Base-by-base conservation (phyloP, 2,797 vertebrate species). In the Delichon dasypus region DNA sequence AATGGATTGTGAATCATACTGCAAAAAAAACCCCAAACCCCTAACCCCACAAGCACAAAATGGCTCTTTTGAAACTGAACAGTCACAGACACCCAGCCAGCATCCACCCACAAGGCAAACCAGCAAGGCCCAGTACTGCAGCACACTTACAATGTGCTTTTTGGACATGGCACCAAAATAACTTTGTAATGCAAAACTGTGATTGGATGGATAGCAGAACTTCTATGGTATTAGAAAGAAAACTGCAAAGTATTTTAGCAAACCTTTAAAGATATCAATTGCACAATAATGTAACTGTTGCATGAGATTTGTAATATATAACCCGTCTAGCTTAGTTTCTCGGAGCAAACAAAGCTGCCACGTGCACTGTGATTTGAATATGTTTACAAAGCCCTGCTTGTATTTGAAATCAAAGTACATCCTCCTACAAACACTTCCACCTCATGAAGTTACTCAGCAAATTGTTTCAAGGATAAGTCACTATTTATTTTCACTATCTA, bases 401-500 rank as follows among this genome's bases (percentile, higher is more conserved):
- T 65, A 79, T 89, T 61, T 85, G 40, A 84, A 95, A 90, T 71
- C 53, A 57, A 90, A 94, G 67, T 72, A 78, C 64, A 79, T 38
- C 64, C 42, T 76, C 83, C 67, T 90, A 79, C 55, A 94, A 93
- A 90, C 34, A 82, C 26, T 85, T 92, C 47, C 27, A 57, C 18
- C 5, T 32, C 2, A 2, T 47, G 8, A 79, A 71, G 47, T 71
- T 93, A 74, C 50, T 87, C 65, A 90, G 61, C 42, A 85, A 81
- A 67, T 76, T 10, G 0, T 78, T 78, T 78, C 17, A 54, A 53
- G 12, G 32, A 18, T 32, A 91, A 88, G 22, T 15, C 16, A 40
- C 42, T 89, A 38, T 70, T 94, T 93, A 70, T 85, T 94, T 92
- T 85, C 27, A 47, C 17, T 65, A 53, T n/a, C 42, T 86, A 30